Percentiles rank a stretch among this genome's conserved stretches.
phyloP scores from a whole-genome alignment of 2,797 vertebrate species.

The Dipus sagitta region DNA sequence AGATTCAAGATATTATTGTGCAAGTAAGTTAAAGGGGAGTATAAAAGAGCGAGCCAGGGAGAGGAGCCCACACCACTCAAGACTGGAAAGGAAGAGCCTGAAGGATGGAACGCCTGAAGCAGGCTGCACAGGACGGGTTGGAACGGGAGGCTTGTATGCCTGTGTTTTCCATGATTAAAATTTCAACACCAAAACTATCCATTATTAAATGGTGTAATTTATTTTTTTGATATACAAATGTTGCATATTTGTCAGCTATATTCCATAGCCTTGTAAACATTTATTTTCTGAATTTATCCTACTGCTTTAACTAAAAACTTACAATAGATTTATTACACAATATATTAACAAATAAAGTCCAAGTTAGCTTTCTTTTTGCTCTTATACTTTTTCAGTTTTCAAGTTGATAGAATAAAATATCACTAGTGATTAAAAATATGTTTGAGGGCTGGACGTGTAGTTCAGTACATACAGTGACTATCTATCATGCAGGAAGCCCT shows the following conservation, averaged over 20 bases:
- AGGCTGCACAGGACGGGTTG: not conserved
- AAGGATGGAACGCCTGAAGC: not conserved
- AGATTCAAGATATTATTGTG: not conserved
- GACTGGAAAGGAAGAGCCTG: not conserved
- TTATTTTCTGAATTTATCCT: conserved; percentile 29
- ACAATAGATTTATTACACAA: not conserved
- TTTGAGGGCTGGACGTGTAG: not conserved
- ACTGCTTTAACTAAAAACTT: not conserved
- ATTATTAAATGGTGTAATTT: not conserved
- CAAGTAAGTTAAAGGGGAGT: not conserved
- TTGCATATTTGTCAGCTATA: conserved; percentile 6
- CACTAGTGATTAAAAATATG: not conserved
- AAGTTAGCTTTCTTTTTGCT: conserved; percentile 26
- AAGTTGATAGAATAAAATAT: conserved; percentile 43
- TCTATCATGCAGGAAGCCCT: no score
- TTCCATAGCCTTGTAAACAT: conserved; percentile 19
- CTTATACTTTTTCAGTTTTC: not conserved
- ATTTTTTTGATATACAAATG: conserved; percentile 23
- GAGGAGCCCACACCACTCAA: not conserved
- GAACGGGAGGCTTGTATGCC: not conserved
- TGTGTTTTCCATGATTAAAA: not conserved
- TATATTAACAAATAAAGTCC: conserved; percentile 26
- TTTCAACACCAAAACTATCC: not conserved
- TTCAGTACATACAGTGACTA: no score
- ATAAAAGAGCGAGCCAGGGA: not conserved